Evolutionary conservation across 2,797 vertebrate genomes (phyloP).

Genomic region (Anguilla megastoma): DNA sequence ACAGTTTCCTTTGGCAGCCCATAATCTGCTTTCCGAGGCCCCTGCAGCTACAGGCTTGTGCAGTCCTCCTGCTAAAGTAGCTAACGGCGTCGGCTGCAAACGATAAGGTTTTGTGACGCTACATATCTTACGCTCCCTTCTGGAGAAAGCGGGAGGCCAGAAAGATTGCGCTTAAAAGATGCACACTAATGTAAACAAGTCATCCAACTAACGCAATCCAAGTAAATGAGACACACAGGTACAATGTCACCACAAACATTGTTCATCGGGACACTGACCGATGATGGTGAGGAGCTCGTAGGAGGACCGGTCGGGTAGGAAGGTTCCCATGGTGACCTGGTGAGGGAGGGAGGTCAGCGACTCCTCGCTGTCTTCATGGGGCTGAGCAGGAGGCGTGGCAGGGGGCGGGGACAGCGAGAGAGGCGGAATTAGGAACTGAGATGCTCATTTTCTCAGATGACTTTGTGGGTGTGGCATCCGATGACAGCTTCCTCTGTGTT

Average conservation of each 20-base stretch:
- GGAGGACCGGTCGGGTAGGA: conserved; percentile 84
- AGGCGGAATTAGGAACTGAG: not conserved
- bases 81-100: not conserved
- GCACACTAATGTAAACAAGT: not conserved
- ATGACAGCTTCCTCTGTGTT: not conserved
- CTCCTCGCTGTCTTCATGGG: conserved; percentile 92
- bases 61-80: not conserved
- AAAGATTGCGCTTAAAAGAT: not conserved
- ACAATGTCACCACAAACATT: not conserved
- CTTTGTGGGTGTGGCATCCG: not conserved
- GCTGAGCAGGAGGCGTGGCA: conserved; percentile 61
- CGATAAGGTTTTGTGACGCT: no score
- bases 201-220: not conserved
- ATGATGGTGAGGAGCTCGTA: conserved; percentile 88
- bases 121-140: not conserved
- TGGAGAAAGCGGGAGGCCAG: not conserved
- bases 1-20: not conserved
- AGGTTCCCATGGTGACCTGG: conserved; percentile 87
- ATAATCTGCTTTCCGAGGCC: not conserved
- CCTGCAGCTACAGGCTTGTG: not conserved
- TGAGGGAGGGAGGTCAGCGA: conserved; percentile 84
- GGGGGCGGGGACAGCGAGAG: conserved; percentile 15
- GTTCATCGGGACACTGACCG: conserved; percentile 66
- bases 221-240: not conserved
- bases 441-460: not conserved